phyloP scores from a whole-genome alignment of 2,797 vertebrate genomes.

The Somateria mollissima region DNA sequence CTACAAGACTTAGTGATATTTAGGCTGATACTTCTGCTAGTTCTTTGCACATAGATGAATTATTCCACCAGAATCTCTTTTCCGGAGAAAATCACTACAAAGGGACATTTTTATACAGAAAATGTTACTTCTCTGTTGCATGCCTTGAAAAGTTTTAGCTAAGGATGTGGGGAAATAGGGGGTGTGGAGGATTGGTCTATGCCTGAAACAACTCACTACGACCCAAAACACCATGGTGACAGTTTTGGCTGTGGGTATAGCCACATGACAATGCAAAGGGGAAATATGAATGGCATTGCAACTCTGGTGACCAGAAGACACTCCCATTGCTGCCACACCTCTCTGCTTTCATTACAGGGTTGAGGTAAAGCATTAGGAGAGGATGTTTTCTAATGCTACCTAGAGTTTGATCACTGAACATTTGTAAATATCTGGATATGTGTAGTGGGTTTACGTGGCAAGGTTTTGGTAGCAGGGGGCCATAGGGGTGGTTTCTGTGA shows the following conservation, averaged over 20 bases:
- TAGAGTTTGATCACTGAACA: background rate
- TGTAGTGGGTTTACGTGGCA: no score
- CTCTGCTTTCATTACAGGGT: background rate
- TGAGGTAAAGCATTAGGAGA: background rate
- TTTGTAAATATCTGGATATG: background rate
- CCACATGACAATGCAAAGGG: background rate
- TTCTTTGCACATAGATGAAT: background rate
- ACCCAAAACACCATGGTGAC: background rate
- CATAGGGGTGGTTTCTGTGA: no score
- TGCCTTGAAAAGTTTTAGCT: background rate
- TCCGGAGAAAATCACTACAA: background rate
- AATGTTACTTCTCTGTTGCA: background rate
- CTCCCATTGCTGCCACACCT: background rate
- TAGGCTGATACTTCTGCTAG: background rate
- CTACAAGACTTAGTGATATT: background rate
- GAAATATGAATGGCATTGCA: background rate
- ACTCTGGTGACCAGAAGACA: background rate
- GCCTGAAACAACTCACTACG: background rate
- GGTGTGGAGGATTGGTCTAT: background rate
- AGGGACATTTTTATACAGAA: background rate
- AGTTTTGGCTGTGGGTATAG: background rate
- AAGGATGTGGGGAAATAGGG: accelerated
- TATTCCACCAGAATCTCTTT: background rate
- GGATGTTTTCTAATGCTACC: background rate
- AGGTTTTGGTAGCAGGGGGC: no score